Evolutionary conservation across 1,140 invertebrate species (phyloP), one percentile per base, ranked within the genome.

Genomic region (Habropoda laboriosa): DNA sequence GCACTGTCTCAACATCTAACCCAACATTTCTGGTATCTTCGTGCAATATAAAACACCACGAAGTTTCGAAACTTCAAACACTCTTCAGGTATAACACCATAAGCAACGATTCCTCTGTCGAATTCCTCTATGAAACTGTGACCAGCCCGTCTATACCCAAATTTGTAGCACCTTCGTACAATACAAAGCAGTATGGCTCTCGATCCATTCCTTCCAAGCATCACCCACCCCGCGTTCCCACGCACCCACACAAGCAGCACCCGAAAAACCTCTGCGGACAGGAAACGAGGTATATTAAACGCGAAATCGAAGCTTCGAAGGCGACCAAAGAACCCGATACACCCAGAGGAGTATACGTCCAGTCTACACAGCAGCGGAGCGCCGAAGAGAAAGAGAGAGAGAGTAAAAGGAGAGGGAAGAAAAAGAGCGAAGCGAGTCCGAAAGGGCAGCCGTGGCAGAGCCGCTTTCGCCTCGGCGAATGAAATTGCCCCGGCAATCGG

Each of bases 401-500:
- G 51, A n/a, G 27, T 12, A 21, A 21, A 27, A 32, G 7, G 10
- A 45, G 38, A 45, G 10, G 58, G 30, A 77, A 35, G 38, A 73
- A 63, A 64, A 84, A 76, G 55, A 63, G 53, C 21, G 64, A 63
- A 64, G 66, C 63, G 40, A 76, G 74, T 32, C 40, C 27, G 38
- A 74, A 81, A 85, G 79, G 83, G 79, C 73, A 81, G 58, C 79
- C 78, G 82, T 67, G 72, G 81, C 70, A 77, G 79, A 75, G 81
- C 77, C 79, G 82, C 72, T 86, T 86, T 86, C 76, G 85, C 75
- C 71, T 81, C 67, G 79, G 63, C 81, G 81, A 81, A 86, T 88
- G 85, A 90, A 91, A 91, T 89, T 90, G 87, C 85, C 85, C 76
- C 80, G 82, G 83, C 88, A 90, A 91, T 92, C 90, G 88, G 90